Percentiles rank a stretch among this genome's conserved stretches.
Conservation (phyloP, 2,797 vertebrate species). For the Arremon aurantiirostris region DNA sequence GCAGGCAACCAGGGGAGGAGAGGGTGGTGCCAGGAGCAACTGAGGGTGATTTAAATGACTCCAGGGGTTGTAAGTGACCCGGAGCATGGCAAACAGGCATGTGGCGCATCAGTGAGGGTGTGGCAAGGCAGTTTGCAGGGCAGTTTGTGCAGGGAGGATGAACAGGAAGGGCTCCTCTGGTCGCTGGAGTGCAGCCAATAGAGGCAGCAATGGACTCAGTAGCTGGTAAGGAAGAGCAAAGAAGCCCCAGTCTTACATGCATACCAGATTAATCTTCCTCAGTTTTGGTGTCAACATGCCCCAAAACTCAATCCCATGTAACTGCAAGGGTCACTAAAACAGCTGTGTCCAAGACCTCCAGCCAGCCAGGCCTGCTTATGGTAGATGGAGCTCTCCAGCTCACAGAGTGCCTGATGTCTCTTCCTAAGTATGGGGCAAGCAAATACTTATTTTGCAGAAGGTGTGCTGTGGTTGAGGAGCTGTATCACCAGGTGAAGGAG, state of each 20-base stretch:
- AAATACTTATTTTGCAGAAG: background rate
- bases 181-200: background rate
- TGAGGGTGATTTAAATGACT: background rate
- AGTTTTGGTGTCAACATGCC: rapidly evolving
- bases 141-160: background rate
- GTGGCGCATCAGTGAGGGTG: too few relatives aligned
- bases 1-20: background rate
- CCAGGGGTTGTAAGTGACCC: rapidly evolving
- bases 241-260: background rate
- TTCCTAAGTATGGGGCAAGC: background rate
- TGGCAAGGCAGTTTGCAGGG: background rate
- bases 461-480: background rate
- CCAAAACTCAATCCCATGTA: background rate
- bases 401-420: background rate
- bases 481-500: background rate
- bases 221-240: background rate
- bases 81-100: rapidly evolving
- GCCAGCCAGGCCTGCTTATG: background rate
- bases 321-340: background rate
- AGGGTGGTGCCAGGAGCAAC: background rate
- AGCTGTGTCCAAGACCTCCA: background rate
- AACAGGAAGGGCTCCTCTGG: background rate
- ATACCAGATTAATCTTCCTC: background rate
- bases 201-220: background rate
- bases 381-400: background rate